Evolutionary conservation across 2,113 vertebrate genomes (phyloP), one percentile per base, ranked within the genome.

Genomic region (Pterophyllum scalare): DNA sequence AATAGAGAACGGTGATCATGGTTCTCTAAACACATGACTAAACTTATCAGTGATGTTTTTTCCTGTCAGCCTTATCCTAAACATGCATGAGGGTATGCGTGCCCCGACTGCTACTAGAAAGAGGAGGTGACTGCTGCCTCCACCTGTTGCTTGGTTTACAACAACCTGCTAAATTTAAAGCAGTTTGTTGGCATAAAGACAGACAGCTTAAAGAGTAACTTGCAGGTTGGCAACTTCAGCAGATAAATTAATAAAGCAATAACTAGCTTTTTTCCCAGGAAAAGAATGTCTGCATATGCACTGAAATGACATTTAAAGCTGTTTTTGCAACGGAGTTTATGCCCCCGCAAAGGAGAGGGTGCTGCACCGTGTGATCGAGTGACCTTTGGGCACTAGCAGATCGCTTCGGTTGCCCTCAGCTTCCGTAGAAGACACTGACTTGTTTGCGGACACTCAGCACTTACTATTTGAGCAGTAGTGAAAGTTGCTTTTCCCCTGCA

Each of bases 311-410:
- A 43, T 24, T 15, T n/a, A 24, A 65, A 65, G n/a, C n/a, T 9
- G 2, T 9, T 65, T 24, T 65, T 65, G 13, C 61, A 24, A n/a
- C 9, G n/a, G 38, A 43, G 1, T 65, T 65, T 24, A 24, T 65
- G n/a, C 5, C 7, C 0, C 4, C n/a, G n/a, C n/a, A n/a, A n/a
- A n/a, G n/a, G n/a, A n/a, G 12, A 46, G 43, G 43, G 12, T 26
- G 2, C 22, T 46, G 5, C 38, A 19, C 22, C n/a, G 17, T 67
- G 10, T 67, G 38, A 67, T 46, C 17, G 43, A 9, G 35, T 38
- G 35, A 38, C 35, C 12, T 46, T 46, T 46, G 38, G 64, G 46
- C 3, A 0, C 14, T 40, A 67, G 62, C 17, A 1, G 62, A 17
- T 40, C 26, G 2, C 62, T 22, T 11, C 38, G 22, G 22, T 38